Evolutionary conservation across 2,797 vertebrate species (phyloP).

Genomic region (Liasis olivaceus): DNA sequence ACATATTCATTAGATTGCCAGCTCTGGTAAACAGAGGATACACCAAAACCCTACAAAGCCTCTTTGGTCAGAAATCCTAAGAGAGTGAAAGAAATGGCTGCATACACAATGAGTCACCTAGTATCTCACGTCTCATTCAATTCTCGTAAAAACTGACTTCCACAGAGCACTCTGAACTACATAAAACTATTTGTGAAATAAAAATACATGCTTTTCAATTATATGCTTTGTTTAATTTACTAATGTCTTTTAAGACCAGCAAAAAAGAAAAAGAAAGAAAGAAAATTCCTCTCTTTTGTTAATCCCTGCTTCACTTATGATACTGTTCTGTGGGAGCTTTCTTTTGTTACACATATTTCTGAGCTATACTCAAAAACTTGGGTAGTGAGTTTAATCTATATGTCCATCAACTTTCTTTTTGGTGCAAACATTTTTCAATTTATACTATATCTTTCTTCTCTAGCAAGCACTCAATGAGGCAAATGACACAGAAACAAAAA

Average conservation of each 20-base stretch:
- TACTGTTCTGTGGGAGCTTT: background rate
- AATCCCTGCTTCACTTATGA: background rate
- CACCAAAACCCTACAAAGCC: background rate
- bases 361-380: background rate
- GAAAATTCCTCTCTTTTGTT: background rate
- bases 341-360: conserved; percentile 6
- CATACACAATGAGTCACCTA: background rate
- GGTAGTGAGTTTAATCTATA: background rate
- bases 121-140: background rate
- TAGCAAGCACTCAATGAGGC: background rate
- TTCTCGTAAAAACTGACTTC: background rate
- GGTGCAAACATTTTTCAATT: background rate
- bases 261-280: background rate
- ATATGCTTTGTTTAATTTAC: background rate
- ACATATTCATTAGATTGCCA: background rate
- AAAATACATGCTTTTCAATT: conserved; percentile 23
- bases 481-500: background rate
- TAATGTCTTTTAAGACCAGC: background rate
- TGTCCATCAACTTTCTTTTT: background rate
- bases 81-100: background rate
- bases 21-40: background rate
- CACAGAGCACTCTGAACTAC: background rate
- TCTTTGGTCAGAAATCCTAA: background rate
- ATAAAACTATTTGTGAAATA: conserved; percentile 9
- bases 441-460: background rate